Evolutionary conservation across 2,113 vertebrate species (phyloP).

Genomic region (Nothoprocta pentlandii): DNA sequence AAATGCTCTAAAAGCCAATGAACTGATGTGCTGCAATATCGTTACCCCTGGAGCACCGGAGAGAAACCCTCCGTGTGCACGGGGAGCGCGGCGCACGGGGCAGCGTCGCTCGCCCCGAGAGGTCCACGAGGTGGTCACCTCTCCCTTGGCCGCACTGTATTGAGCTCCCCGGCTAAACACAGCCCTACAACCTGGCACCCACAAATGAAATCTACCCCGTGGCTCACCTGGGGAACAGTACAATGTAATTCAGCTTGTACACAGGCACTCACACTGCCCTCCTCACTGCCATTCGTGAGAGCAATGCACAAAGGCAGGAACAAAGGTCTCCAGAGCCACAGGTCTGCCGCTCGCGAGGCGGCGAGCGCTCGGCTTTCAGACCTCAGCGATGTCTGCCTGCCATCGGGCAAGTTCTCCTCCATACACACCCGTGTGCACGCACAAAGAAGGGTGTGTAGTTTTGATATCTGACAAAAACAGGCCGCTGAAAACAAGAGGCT

Average conservation of each 20-base stretch:
- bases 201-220: rapidly evolving
- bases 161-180: background rate
- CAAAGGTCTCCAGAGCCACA: background rate
- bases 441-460: background rate
- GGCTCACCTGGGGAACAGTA: rapidly evolving
- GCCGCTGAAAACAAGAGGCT: constrained; percentile 48
- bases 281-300: background rate
- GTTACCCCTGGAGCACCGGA: background rate
- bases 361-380: background rate
- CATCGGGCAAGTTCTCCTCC: background rate
- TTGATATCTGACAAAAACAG: constrained; percentile 13
- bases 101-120: background rate
- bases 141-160: background rate
- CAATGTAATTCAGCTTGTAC: rapidly evolving
- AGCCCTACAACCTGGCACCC: rapidly evolving
- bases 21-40: background rate
- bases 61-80: background rate
- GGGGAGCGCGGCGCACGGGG: background rate
- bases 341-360: background rate
- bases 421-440: rapidly evolving
- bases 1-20: background rate
- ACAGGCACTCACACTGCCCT: rapidly evolving
- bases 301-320: background rate
- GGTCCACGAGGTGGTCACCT: background rate
- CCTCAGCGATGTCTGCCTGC: rapidly evolving